Evolutionary conservation across 2,797 vertebrate species (phyloP).

Genomic region (Phylloscopus collybita): DNA sequence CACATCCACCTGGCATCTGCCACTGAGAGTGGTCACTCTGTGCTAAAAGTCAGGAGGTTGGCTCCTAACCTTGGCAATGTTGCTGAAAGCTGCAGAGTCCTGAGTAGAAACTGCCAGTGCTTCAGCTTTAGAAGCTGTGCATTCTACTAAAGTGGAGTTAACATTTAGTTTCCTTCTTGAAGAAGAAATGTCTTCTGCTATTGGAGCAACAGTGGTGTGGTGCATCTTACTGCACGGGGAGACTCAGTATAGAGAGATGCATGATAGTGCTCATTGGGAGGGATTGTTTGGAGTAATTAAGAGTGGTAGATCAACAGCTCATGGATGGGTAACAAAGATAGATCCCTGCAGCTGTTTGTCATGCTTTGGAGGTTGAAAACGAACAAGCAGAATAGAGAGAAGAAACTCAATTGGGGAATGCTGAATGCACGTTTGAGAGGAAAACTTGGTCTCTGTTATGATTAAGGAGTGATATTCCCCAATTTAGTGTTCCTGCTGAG

Average conservation of each 20-base stretch:
- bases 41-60: neutral
- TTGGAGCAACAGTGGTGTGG: neutral
- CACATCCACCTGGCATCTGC: accelerated
- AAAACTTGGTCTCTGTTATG: neutral
- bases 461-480: neutral
- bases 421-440: neutral
- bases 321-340: neutral
- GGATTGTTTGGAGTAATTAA: neutral
- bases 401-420: neutral
- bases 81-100: neutral
- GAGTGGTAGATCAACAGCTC: neutral
- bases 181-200: neutral
- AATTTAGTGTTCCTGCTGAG: neutral
- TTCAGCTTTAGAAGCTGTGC: neutral
- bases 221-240: neutral
- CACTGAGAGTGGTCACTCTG: accelerated
- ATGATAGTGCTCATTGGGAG: neutral
- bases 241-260: neutral
- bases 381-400: neutral
- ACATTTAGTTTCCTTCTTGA: neutral
- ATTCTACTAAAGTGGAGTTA: neutral
- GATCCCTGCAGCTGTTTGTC: neutral
- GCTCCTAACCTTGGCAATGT: accelerated
- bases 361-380: neutral
- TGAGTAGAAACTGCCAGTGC: accelerated